Evolutionary conservation across 37 sponge, comb jelly and placozoan species (phyloP), one percentile per base, ranked within the genome.

Genomic region (Hormiphora californensis): DNA sequence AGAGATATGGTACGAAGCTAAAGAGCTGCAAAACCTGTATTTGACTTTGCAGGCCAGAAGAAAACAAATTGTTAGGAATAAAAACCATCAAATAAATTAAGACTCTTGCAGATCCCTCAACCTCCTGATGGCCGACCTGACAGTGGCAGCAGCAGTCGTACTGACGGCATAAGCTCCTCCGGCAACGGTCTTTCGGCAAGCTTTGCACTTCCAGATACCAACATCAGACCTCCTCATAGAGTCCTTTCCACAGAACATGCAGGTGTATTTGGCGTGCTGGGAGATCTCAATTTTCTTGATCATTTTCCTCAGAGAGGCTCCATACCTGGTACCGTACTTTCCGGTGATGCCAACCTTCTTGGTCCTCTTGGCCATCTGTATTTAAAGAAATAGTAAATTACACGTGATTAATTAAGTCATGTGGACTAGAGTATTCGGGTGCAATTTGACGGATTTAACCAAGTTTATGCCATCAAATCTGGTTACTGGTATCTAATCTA

Each of bases 311-410:
- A 97, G 89, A 8, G 95, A 94, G 36, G 98, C 86, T 39, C 98
- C 98, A 88, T 97, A 97, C 19, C 98, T 86, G 17, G 98, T 97
- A 17, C 98, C 94, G 87, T 97, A 97, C 87, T 97, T 94, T 33
- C 98, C 94, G 33, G 93, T 93, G 69, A 94, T 95, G 4, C 95
- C 98, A 0, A 97, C 98, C 85, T 97, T 97, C 94, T 94, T 93
- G 25, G 95, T 97, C 39, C 98, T 67, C 54, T 97, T 94, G 0
- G 98, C 98, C 98, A 73, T 73, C n/a, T n/a, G n/a, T n/a, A n/a
- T n/a, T n/a, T n/a, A n/a, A n/a, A n/a, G n/a, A n/a, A n/a, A n/a
- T n/a, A n/a, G n/a, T n/a, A n/a, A n/a, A n/a, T n/a, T n/a, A n/a
- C n/a, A n/a, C n/a, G n/a, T n/a, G n/a, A n/a, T n/a, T n/a, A n/a